These are phyloP conservation scores for Conger conger DNA, from an alignment of 2,113 vertebrate genomes.

Conservation along the genomic window DNA sequence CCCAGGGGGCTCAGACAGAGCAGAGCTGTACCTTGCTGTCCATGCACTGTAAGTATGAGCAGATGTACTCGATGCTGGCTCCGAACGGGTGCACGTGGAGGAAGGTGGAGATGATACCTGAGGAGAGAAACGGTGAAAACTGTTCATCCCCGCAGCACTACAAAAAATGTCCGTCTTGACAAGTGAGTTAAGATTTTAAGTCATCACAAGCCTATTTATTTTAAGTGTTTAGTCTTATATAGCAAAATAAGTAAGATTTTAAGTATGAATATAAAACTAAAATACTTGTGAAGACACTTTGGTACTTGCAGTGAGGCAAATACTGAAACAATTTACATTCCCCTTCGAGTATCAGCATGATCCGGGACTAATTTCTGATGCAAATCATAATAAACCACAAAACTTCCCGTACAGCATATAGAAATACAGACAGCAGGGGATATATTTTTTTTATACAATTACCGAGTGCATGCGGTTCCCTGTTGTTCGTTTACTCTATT, in stretches of 20 bases:
- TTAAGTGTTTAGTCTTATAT: too few species aligned
- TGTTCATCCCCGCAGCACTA: not conserved
- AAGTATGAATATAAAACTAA: too few species aligned
- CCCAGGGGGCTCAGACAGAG: not conserved
- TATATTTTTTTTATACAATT: not conserved
- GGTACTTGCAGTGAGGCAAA: too few species aligned
- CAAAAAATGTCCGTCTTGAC: too few species aligned
- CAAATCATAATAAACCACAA: not conserved
- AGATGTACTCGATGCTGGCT: constrained; percentile 80
- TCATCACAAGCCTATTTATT: too few species aligned
- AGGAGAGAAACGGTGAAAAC: constrained; percentile 37
- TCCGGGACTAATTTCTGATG: not conserved
- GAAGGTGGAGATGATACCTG: constrained; percentile 78
- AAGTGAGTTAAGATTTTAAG: too few species aligned
- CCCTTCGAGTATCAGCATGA: not conserved
- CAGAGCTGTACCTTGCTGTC: constrained; percentile 68
- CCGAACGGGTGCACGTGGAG: constrained; percentile 77
- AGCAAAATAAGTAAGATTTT: too few species aligned
- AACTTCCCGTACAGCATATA: not conserved
- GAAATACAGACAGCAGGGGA: not conserved
- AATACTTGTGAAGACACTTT: too few species aligned
- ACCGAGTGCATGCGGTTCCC: not conserved
- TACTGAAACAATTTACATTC: not conserved
- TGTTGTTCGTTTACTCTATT: not conserved
- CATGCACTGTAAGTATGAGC: constrained; percentile 76